Evolutionary conservation across 1,140 invertebrate species (phyloP), one percentile per base, ranked within the genome.

Genomic region (Cephus cinctus): DNA sequence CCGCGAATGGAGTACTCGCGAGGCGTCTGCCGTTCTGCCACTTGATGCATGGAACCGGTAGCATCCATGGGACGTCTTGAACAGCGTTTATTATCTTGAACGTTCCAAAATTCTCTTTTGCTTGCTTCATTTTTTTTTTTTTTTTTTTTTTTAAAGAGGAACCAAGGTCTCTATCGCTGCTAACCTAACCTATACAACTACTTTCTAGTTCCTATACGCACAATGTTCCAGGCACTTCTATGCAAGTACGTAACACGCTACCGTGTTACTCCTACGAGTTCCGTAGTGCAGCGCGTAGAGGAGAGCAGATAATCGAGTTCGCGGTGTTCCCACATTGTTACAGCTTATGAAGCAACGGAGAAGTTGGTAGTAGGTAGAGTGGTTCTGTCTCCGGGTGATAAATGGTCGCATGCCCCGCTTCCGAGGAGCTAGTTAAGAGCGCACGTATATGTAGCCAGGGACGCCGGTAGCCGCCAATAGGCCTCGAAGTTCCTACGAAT

Each of bases 261-360:
- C n/a, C n/a, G n/a, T n/a, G n/a, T n/a, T n/a, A n/a, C n/a, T n/a
- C n/a, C n/a, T n/a, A n/a, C n/a, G n/a, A n/a, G n/a, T n/a, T n/a
- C n/a, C n/a, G n/a, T n/a, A n/a, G n/a, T n/a, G n/a, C n/a, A n/a
- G n/a, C n/a, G n/a, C n/a, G n/a, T n/a, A n/a, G n/a, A n/a, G n/a
- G n/a, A n/a, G n/a, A n/a, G n/a, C n/a, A n/a, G 45, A 57, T 50
- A 54, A 57, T 53, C 47, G 47, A 54, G 48, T 47, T 49, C 51
- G 53, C 46, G 43, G 41, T 56, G 47, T 56, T 56, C 57, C 50
- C 47, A 59, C 50, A 59, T 59, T 56, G 57, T 59, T 56, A 49
- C 48, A 55, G 50, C 48, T 44, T 44, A 52, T 38, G 41, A 45
- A 50, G 42, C 41, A 40, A 41, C 38, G 43, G 48, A 42, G 43